Base-by-base conservation (phyloP, 2,888 invertebrate genomes). In the Drosophila stalkeri region DNA sequence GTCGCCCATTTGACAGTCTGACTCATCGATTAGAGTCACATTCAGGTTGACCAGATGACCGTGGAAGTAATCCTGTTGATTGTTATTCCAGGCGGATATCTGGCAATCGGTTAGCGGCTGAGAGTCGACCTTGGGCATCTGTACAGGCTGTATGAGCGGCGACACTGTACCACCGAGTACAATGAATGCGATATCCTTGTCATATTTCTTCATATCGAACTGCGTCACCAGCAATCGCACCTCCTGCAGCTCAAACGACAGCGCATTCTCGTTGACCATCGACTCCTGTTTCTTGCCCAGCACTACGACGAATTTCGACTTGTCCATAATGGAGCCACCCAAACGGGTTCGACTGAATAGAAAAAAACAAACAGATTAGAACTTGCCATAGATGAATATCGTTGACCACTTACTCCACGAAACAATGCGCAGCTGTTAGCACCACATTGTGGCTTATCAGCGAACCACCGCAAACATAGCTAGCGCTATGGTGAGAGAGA, bases 271-370 rank as follows among this genome's bases (percentile, higher is more conserved):
- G 3, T 18, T 18, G 16, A 12, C 11, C 14, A 7, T 0, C 9
- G 20, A n/a, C 7, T 0, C 95, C 94, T 44, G n/a, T 12, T 0
- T 11, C 8, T 12, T 52, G 37, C 47, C 47, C 52, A 64, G 2
- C 20, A 52, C 44, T 4, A 75, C 66, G 8, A 7, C 3, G 16
- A 75, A 52, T 3, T 61, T 18, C 2, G 33, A 39, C 8, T 49
- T 60, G 31, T 27, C 0, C 56, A 51, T 18, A 14, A 77, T 51
- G 1, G 27, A 44, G 23, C 77, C 67, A 23, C 64, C 63, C 5
- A 20, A 37, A 3, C 52, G 60, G 12, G 47, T n/a, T 16, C n/a
- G 64, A n/a, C 63, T 75, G 43, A 0, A n/a, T 7, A 12, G 20
- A 2, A 41, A 8, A n/a, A 3, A 41, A 9, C 6, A n/a, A 35